Evolutionary conservation across 2,797 vertebrate species (phyloP).

Genomic region (Phrynocephalus forsythii): DNA sequence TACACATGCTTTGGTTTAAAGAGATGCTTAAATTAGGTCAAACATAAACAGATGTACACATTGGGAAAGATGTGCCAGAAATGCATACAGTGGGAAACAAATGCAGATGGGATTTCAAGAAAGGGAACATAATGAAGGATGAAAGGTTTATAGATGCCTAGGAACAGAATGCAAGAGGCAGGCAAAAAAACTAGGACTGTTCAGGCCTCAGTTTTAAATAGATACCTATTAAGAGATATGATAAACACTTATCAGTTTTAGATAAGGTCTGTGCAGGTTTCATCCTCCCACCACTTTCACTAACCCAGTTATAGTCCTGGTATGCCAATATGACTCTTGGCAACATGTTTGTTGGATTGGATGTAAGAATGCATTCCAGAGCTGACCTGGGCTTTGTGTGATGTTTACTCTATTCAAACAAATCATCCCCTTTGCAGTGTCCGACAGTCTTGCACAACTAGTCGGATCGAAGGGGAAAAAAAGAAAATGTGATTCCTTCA

Average conservation of each 20-base stretch:
- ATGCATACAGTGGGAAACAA: too few relatives aligned
- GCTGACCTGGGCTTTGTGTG: background rate
- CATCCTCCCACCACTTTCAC: conserved; percentile 25
- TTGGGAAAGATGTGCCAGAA: too few relatives aligned
- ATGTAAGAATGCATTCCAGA: background rate
- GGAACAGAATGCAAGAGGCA: background rate
- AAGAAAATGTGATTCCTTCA: background rate
- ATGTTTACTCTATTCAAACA: background rate
- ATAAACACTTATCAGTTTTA: conserved; percentile 1
- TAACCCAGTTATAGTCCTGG: background rate
- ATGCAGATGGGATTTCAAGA: too few relatives aligned
- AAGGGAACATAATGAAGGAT: too few relatives aligned
- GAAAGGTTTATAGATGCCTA: too few relatives aligned
- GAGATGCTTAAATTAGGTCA: too few relatives aligned
- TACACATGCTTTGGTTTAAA: too few relatives aligned
- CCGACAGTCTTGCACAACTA: background rate
- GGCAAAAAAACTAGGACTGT: background rate
- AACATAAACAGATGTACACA: too few relatives aligned
- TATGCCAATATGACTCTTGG: background rate
- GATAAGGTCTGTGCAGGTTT: background rate
- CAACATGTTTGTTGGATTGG: background rate
- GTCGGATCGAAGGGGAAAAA: background rate
- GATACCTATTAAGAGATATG: conserved; percentile 1
- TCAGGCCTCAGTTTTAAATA: background rate
- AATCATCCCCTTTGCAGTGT: background rate